A percentile compares a stretch with the other conserved stretches of the same genome.
phyloP scores from a whole-genome alignment of 2,888 invertebrate genomes.

The Pediacus dermestoides region DNA sequence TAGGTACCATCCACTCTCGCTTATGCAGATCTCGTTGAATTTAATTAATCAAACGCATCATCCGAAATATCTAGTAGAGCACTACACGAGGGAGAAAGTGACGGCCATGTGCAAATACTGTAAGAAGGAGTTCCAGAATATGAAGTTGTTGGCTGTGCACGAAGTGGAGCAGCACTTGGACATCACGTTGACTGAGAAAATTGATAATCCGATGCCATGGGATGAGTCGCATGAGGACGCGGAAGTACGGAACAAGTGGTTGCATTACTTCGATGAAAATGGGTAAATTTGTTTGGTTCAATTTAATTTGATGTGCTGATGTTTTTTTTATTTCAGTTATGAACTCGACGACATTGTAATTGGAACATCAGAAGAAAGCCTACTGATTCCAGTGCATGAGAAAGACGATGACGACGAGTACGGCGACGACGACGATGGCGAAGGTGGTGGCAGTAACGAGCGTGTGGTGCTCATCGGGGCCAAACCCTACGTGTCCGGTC shows the following conservation, averaged over 20 bases:
- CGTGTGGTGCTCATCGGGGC: conserved; percentile 30
- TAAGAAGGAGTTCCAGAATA: conserved; percentile 35
- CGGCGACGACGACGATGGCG: conserved; percentile 17
- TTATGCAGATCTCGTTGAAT: conserved; percentile 40
- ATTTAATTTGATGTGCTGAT: conserved; percentile 15
- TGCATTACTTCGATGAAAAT: conserved; percentile 33
- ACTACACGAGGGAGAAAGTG: conserved; percentile 25
- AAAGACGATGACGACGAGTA: conserved; percentile 19
- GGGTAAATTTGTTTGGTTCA: conserved; percentile 6
- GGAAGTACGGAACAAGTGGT: conserved; percentile 44
- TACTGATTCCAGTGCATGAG: conserved; percentile 32
- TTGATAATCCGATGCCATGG: conserved; percentile 42
- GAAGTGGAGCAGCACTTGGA: conserved; percentile 42
- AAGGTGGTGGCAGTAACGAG: conserved; percentile 26
- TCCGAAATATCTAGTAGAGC: conserved; percentile 34
- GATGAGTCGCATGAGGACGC: conserved; percentile 34
- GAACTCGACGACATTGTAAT: conserved; percentile 30
- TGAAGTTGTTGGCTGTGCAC: conserved; percentile 42
- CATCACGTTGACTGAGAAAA: conserved; percentile 41
- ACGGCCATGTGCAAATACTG: conserved; percentile 43
- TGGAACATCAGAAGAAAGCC: conserved; percentile 22
- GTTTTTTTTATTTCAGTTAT: conserved; percentile 15
- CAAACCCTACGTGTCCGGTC: conserved; percentile 38
- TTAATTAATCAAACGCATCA: conserved; percentile 41
- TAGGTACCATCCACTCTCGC: conserved; percentile 40